Evolutionary conservation across 2,888 invertebrate genomes (phyloP).

Genomic region (Eudemis profundana): DNA sequence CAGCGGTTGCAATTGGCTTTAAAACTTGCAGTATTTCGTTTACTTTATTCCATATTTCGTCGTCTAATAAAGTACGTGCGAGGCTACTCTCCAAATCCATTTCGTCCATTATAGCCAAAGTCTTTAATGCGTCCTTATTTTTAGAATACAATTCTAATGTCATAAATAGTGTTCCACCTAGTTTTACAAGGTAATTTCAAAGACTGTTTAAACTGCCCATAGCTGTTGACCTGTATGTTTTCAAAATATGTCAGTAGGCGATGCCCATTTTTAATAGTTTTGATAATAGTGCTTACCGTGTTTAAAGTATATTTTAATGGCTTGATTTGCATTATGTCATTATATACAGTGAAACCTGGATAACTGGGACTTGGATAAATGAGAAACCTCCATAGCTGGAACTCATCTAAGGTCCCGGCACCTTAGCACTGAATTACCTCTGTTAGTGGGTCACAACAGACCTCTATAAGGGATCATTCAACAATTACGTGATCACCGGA

Average conservation of each 20-base stretch:
- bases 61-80: constrained; percentile 16
- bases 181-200: constrained; percentile 20
- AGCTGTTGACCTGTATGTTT: background rate
- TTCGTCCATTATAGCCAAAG: constrained; percentile 4
- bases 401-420: too few species aligned
- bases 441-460: too few species aligned
- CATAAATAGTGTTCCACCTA: constrained; percentile 1
- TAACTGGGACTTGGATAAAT: too few species aligned
- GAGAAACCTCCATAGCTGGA: too few species aligned
- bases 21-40: constrained; percentile 12
- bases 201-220: constrained; percentile 7
- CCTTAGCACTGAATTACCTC: too few species aligned
- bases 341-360: background rate
- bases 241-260: background rate
- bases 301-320: background rate
- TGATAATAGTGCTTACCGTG: background rate
- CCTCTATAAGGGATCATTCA: too few species aligned
- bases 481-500: too few species aligned
- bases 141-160: constrained; percentile 5
- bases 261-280: constrained; percentile 5
- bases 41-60: constrained; percentile 22
- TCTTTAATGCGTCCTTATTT: constrained; percentile 4
- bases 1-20: constrained; percentile 26
- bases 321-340: background rate
- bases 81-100: constrained; percentile 6